Evolutionary conservation across 2,888 invertebrate genomes (phyloP), one percentile per base, ranked within the genome.

Genomic region (Drosophila nr. fundita): DNA sequence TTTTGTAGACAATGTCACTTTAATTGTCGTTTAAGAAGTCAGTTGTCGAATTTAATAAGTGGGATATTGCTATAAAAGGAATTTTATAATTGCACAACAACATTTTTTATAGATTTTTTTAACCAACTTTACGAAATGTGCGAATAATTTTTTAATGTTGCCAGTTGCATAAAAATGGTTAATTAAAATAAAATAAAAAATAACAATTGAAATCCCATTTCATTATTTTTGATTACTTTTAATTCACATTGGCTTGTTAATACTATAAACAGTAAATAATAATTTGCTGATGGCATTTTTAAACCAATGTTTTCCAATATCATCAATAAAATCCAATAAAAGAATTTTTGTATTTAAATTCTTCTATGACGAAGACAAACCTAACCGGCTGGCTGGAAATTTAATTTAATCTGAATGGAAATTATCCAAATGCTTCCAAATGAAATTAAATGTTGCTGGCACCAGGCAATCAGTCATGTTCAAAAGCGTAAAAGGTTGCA

Each of bases 141-240:
- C 29, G 18, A 52, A 29, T 29, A 48, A 73, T 49, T 73, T 68
- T 32, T 64, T 68, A 59, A 68, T 53, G 45, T 54, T 24, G 21
- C 10, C 54, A 40, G 21, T 29, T 7, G 29, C 54, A 53, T 36
- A 50, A 66, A 38, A 49, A 38, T 18, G 4, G n/a, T 45, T n/a
- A 13, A 52, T 30, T 21, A 53, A 24, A 11, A 42, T 5, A 15
- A 32, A 54, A 45, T 27, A 30, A 15, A 53, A 32, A 18, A 21
- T 24, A 34, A 10, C 49, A 54, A 64, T 53, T 40, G 48, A 78
- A 73, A 73, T 74, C 34, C 32, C 69, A 69, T 79, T 69, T 66
- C 62, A 66, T 76, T 70, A 71, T 60, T 70, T 67, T 67, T 57
- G 45, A 77, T 80, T 76, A 80, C 52, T 61, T 67, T 74, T 57